These are phyloP conservation scores for Gymnoscopelus microlampas DNA, from an alignment of 2,797 vertebrate genomes.

Conservation along the genomic window DNA sequence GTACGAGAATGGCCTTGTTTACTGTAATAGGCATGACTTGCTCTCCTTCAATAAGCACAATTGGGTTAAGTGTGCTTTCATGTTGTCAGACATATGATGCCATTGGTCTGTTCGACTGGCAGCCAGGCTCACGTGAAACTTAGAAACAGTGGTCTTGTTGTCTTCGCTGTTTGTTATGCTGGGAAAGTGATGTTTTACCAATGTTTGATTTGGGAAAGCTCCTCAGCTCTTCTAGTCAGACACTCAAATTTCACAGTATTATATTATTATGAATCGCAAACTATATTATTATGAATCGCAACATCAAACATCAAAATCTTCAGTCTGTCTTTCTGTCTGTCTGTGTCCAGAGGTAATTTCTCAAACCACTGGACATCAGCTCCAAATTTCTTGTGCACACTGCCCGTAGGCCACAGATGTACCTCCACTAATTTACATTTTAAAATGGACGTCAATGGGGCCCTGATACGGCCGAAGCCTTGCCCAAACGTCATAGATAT, in stretches of 20 bases:
- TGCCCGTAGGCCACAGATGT: not conserved
- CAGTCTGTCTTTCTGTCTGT: not conserved
- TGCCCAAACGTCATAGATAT: no score
- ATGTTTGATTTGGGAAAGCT: not conserved
- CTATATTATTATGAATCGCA: no score
- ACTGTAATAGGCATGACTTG: conserved; percentile 25
- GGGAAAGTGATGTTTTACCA: conserved; percentile 1
- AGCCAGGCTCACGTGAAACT: not conserved
- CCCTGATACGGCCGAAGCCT: no score
- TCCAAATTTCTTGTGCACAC: not conserved
- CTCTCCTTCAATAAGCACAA: conserved; percentile 26
- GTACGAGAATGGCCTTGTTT: conserved; percentile 26
- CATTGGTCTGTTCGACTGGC: conserved; percentile 1
- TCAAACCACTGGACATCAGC: not conserved
- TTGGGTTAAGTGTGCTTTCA: conserved; percentile 37
- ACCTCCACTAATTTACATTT: not conserved
- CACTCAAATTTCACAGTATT: no score
- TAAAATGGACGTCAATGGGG: no score
- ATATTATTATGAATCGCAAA: no score
- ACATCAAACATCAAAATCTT: no score
- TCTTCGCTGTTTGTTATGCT: not conserved
- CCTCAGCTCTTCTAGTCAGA: not conserved
- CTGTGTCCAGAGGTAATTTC: not conserved
- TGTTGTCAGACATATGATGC: conserved; percentile 16
- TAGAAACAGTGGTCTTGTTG: conserved; percentile 1